Percentiles rank a stretch among this genome's conserved stretches.
phyloP scores from a whole-genome alignment of 2,113 vertebrate genomes.

The Brachyhypopomus gauderio region DNA sequence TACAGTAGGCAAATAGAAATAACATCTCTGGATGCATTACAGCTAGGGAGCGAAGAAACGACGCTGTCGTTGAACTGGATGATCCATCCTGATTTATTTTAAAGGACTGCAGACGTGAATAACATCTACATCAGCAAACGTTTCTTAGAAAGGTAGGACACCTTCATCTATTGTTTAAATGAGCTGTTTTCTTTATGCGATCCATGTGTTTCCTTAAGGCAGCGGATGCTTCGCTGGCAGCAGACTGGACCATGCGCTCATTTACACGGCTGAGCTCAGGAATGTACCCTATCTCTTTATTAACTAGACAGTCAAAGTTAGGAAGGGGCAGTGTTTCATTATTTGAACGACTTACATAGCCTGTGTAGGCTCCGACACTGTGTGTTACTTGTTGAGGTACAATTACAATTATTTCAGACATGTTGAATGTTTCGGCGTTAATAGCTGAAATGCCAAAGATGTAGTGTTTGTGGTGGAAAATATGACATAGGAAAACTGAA shows the following conservation, averaged over 20 bases:
- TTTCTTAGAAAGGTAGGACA: constrained; percentile 49
- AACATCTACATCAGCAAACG: constrained; percentile 6
- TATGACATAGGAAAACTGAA: neutral
- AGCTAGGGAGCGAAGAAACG: constrained; percentile 33
- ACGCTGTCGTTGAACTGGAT: too few species aligned
- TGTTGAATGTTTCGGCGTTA: constrained; percentile 41
- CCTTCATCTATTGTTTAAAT: neutral
- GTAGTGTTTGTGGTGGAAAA: neutral
- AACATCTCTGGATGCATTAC: constrained; percentile 45
- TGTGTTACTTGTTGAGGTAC: constrained; percentile 43
- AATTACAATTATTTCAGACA: constrained; percentile 8
- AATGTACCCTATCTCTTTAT: constrained; percentile 23
- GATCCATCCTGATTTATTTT: constrained; percentile 11
- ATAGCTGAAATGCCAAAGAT: neutral
- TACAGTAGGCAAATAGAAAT: constrained; percentile 44
- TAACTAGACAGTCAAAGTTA: constrained; percentile 10
- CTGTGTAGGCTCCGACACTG: neutral
- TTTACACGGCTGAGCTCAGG: constrained; percentile 11
- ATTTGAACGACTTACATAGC: neutral
- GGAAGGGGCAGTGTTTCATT: neutral
- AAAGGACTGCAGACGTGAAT: constrained; percentile 40
- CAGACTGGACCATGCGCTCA: constrained; percentile 1
- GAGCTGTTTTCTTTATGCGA: neutral
- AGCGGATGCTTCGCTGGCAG: constrained; percentile 4
- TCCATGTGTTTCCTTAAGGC: constrained; percentile 16